Conservation (phyloP, 2,888 invertebrate genomes). For the Colostygia pectinataria region DNA sequence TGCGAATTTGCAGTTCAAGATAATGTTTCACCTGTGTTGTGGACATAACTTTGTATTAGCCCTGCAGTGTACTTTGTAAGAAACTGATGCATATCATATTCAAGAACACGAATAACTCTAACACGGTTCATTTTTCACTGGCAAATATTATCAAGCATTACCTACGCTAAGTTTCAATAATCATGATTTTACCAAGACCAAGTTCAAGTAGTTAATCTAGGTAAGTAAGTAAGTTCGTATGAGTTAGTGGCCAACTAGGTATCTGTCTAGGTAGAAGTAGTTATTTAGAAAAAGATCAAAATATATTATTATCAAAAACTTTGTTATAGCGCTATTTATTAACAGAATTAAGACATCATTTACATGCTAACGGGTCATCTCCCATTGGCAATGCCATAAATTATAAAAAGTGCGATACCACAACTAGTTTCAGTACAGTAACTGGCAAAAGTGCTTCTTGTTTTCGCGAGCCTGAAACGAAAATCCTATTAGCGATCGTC, state of each 20-base stretch:
- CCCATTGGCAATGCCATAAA: conserved; percentile 35
- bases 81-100: neutral
- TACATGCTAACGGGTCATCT: conserved; percentile 2
- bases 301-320: no score
- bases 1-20: conserved; percentile 24
- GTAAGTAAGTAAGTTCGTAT: no score
- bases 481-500: conserved; percentile 26
- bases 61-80: neutral
- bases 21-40: conserved; percentile 13
- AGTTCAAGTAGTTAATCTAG: no score
- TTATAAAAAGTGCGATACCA: conserved; percentile 23
- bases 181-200: no score
- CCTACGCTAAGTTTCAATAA: no score
- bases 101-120: no score
- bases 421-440: conserved; percentile 4
- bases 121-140: no score
- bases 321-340: no score
- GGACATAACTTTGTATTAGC: conserved; percentile 24
- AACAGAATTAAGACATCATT: neutral
- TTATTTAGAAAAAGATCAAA: no score
- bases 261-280: no score
- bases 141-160: no score
- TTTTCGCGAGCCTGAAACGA: conserved; percentile 15
- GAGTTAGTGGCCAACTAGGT: no score
- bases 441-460: conserved; percentile 19